phyloP scores from a whole-genome alignment of 2,797 vertebrate species.

The Scomberomorus guttatus region DNA sequence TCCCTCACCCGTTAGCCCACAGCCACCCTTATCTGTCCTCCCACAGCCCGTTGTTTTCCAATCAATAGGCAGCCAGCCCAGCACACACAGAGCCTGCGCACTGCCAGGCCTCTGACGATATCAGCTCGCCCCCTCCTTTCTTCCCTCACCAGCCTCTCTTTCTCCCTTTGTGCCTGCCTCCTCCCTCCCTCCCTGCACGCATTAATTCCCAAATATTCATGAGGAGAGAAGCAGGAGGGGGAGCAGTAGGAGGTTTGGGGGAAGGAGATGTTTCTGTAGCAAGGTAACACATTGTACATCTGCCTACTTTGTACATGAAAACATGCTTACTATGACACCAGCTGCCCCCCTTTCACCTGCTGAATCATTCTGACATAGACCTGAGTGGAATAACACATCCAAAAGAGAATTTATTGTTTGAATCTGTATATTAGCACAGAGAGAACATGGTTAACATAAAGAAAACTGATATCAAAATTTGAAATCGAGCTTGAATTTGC shows the following conservation, averaged over 20 bases:
- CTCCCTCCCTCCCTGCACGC: slow-evolving; percentile 25
- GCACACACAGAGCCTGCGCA: slow-evolving; percentile 81
- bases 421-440: not conserved
- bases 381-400: not conserved
- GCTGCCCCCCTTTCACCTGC: slow-evolving; percentile 25
- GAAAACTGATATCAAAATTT: not conserved
- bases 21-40: slow-evolving; percentile 73
- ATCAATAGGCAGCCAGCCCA: slow-evolving; percentile 82
- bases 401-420: not conserved
- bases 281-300: slow-evolving; percentile 31
- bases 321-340: not conserved
- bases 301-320: not conserved
- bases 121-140: slow-evolving; percentile 50
- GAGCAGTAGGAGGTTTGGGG: slow-evolving; percentile 47
- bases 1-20: slow-evolving; percentile 67
- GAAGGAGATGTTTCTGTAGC: slow-evolving; percentile 51
- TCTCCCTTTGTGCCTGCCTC: slow-evolving; percentile 64
- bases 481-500: not conserved
- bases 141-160: slow-evolving; percentile 36
- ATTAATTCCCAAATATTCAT: slow-evolving; percentile 79
- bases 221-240: slow-evolving; percentile 47
- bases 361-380: not conserved
- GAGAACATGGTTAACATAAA: no score
- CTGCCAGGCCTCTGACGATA: slow-evolving; percentile 77
- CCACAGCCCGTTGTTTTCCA: slow-evolving; percentile 81